phyloP scores from a whole-genome alignment of 2,888 invertebrate species.

The Caenorhabditis sp. region DNA sequence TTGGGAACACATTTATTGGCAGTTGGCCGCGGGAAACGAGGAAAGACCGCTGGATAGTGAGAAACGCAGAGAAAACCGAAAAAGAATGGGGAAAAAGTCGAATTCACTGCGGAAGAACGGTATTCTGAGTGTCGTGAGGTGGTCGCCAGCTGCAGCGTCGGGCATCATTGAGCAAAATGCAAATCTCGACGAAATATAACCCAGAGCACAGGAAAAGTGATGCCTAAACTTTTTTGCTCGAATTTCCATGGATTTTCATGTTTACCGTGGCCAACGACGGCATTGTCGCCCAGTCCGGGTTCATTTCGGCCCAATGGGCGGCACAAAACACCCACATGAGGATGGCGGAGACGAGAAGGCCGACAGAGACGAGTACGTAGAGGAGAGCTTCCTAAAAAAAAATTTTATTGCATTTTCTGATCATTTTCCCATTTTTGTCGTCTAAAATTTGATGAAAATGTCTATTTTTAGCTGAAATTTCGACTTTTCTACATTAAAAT shows the following conservation, averaged over 20 bases:
- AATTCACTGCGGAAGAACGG: not conserved
- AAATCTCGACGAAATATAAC: constrained; percentile 67
- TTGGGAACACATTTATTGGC: constrained; percentile 6
- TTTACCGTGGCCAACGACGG: constrained; percentile 75
- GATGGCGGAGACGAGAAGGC: constrained; percentile 69
- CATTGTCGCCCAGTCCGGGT: constrained; percentile 76
- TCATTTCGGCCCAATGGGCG: constrained; percentile 74
- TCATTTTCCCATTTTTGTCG: too few relatives aligned
- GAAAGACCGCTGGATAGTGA: constrained; percentile 6
- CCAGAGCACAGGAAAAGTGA: constrained; percentile 62
- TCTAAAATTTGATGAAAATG: too few relatives aligned
- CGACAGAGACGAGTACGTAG: constrained; percentile 67
- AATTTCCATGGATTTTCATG: too few relatives aligned
- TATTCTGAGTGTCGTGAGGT: constrained; percentile 34
- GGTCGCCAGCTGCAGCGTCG: constrained; percentile 69
- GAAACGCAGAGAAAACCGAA: not conserved
- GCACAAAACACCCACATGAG: constrained; percentile 74
- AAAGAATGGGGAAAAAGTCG: too few relatives aligned
- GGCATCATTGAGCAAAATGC: constrained; percentile 64
- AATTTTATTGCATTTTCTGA: not conserved
- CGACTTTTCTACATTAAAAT: too few relatives aligned
- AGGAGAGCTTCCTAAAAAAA: constrained; percentile 66
- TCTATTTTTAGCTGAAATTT: not conserved
- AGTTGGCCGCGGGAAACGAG: not conserved
- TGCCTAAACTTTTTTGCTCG: too few relatives aligned